These are phyloP conservation scores for Sycobia sp. DNA, from an alignment of 1,140 invertebrate species.

Conservation along the genomic window DNA sequence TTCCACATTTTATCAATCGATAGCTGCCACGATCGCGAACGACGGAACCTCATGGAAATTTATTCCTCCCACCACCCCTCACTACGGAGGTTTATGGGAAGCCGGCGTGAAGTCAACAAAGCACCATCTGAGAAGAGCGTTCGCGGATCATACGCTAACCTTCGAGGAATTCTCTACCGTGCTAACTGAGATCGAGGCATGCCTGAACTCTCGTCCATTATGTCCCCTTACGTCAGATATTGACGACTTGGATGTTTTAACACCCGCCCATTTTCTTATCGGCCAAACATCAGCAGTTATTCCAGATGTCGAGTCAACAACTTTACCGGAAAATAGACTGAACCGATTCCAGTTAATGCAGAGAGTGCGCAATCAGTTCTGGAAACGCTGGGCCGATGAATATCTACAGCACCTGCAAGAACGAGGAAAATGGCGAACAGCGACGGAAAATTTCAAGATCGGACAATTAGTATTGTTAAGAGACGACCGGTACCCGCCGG, in stretches of 20 bases:
- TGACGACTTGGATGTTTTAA: too few relatives aligned
- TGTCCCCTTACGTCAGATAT: too few relatives aligned
- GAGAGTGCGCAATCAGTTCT: too few relatives aligned
- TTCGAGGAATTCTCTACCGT: constrained; percentile 3
- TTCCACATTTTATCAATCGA: background rate
- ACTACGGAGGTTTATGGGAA: too few relatives aligned
- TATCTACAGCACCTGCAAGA: constrained; percentile 38
- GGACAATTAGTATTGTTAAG: constrained; percentile 35
- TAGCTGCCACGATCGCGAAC: background rate
- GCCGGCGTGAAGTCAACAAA: too few relatives aligned
- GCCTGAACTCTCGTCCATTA: too few relatives aligned
- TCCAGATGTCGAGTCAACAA: background rate
- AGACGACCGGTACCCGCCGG: constrained; percentile 35
- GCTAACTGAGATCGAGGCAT: constrained; percentile 4
- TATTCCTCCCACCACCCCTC: too few relatives aligned
- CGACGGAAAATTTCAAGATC: constrained; percentile 18
- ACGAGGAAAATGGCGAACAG: constrained; percentile 28
- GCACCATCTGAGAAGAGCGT: too few relatives aligned
- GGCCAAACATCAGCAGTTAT: too few relatives aligned
- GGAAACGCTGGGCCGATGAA: constrained; percentile 38
- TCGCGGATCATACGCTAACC: background rate
- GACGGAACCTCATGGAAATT: too few relatives aligned
- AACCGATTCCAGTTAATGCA: constrained; percentile 37
- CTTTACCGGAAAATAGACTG: background rate
- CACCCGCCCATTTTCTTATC: too few relatives aligned